Base-by-base conservation (phyloP, 2,113 vertebrate genomes). In the Pantherophis guttatus region DNA sequence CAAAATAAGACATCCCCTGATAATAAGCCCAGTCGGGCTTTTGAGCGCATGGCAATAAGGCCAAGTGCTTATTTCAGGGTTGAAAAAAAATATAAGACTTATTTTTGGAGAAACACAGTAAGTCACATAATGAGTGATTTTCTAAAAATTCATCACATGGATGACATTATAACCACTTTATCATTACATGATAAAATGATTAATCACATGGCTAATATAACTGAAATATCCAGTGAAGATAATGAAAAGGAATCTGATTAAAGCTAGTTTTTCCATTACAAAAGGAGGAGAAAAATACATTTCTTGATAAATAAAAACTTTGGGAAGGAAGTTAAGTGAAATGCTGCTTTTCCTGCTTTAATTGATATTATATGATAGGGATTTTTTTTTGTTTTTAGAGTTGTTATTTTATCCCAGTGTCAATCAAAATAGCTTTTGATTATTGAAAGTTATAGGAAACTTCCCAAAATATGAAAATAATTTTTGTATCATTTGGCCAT, bases 381-480 rank as follows among this genome's bases (percentile, higher is more conserved):
- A 3, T 86, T 92, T 93, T 95, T 90, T 95, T 54, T 24, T 93
- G 29, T 70, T 29, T 93, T 91, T 88, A 39, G 17, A 65, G 91
- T 17, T 59, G 26, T 13, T 57, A 70, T 90, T 94, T 29, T 9
- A 9, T 90, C 44, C 94, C 93, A 75, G 0, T 39, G 87, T 87
- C 55, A 91, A 59, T 33, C 70, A 33, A 92, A 92, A 94, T 87
- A 48, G 15, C 85, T 50, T 0, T 7, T 50, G 0, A 29, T 89
- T 8, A 29, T 6, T 92, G 24, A 92, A 93, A 44, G 70, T 65
- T 0, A 70, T 92, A 59, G 81, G 90, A 90, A 5, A 90, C 23
- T 1, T 91, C 17, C 33, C 87, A 86, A 87, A 5, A 2, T 53
- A 15, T 52, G 70, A 85, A 94, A 92, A 94, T 59, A 39, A 75